Base-by-base conservation (phyloP, 2,113 vertebrate genomes). In the Xiphophorus hellerii region DNA sequence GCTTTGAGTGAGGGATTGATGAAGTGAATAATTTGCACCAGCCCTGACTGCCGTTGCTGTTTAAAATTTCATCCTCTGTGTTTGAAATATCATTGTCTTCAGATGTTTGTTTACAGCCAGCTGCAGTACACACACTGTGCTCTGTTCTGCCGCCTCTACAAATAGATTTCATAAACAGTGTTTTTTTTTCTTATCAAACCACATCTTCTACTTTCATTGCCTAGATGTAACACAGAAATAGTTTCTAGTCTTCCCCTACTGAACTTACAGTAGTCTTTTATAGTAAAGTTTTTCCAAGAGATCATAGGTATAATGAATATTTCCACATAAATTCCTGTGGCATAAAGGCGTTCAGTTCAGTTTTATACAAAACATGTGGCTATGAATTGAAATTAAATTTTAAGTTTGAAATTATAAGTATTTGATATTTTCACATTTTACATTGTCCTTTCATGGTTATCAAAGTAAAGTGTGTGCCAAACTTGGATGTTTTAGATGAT, bases 11-110 rank as follows among this genome's bases (percentile, higher is more conserved):
- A 78, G 65, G 30, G 20, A 63, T 63, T 30, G 54, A 58, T 71
- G 48, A 30, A 64, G 61, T 73, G 63, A 71, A 87, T 76, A 54
- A 27, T 74, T 79, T 70, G 73, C 58, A 67, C 80, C 83, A 76
- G 65, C 58, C 76, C 37, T 48, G 65, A 79, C 70, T 70, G 74
- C 66, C 30, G 74, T 62, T 58, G 63, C 66, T 79, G 60, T 83
- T 82, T 28, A 71, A 82, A 54, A 69, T 77, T 82, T 82, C 37
- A 80, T 84, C 58, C 60, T 20, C 62, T 31, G 51, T 48, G 62
- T 74, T 73, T 66, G 29, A 75, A 62, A 73, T 33, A 6, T 81
- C 66, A 63, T 66, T 9, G 13, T 66, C 15, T 48, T 80, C 65
- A 74, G 63, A 85, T 60, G 25, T 71, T 64, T 67, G 72, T 80